Conservation (phyloP, 2,888 invertebrate species). For the Phanerotoma sp. region DNA sequence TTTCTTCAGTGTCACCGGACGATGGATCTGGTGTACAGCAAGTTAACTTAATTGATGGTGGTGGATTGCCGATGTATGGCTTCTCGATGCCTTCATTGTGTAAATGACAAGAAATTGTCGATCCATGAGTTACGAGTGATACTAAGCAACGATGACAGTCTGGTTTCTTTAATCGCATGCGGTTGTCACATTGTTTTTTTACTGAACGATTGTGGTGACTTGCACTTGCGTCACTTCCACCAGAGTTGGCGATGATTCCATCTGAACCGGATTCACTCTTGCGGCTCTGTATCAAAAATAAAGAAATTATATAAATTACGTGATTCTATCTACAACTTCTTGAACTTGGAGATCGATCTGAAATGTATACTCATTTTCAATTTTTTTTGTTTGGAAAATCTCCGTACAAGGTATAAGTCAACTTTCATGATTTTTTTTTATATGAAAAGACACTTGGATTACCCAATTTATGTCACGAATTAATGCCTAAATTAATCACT, state of each 20-base stretch:
- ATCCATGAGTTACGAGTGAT: conserved; percentile 71
- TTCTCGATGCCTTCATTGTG: conserved; percentile 49
- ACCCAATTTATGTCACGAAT: too few species aligned
- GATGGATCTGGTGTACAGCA: conserved; percentile 55
- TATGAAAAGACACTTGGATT: too few species aligned
- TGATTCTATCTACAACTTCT: background rate
- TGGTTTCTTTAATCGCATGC: conserved; percentile 28
- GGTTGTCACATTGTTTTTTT: conserved; percentile 32
- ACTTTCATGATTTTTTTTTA: too few species aligned
- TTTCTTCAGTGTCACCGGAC: conserved; percentile 53
- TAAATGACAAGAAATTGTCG: conserved; percentile 43
- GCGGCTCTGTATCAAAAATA: conserved; percentile 50
- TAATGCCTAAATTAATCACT: too few species aligned
- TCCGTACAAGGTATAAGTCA: too few species aligned
- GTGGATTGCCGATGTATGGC: conserved; percentile 67
- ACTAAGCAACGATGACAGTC: conserved; percentile 49
- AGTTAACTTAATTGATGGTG: conserved; percentile 56
- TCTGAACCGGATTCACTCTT: conserved; percentile 66
- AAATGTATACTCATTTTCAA: too few species aligned
- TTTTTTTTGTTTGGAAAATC: too few species aligned
- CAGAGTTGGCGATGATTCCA: conserved; percentile 50
- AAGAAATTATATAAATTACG: background rate
- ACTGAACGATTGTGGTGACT: conserved; percentile 47
- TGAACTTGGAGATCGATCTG: too few species aligned
- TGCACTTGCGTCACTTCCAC: conserved; percentile 54